Evolutionary conservation across 2,888 invertebrate genomes (phyloP).

Genomic region (Gari tellinella): DNA sequence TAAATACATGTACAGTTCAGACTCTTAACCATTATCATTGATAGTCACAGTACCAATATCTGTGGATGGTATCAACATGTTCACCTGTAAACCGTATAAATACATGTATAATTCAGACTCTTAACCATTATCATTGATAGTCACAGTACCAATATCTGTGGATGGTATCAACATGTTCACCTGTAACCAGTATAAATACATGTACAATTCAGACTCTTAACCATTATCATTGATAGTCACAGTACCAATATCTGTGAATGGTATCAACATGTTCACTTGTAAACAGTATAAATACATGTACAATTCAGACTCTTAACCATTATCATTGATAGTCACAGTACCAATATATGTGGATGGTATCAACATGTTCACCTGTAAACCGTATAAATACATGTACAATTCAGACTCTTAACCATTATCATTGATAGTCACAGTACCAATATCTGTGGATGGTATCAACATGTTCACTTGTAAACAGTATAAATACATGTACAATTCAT

Average conservation of each 20-base stretch:
- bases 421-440: slow-evolving; percentile 75
- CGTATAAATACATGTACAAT: neutral
- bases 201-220: neutral
- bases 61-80: slow-evolving; percentile 73
- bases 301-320: too few species aligned
- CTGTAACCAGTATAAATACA: slow-evolving; percentile 39
- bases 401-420: too few species aligned
- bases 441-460: slow-evolving; percentile 74
- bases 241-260: slow-evolving; percentile 75
- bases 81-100: slow-evolving; percentile 60
- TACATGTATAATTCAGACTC: neutral
- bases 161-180: slow-evolving; percentile 74
- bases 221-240: slow-evolving; percentile 68
- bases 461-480: slow-evolving; percentile 62
- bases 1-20: neutral
- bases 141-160: slow-evolving; percentile 75
- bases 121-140: too few species aligned
- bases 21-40: too few species aligned
- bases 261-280: slow-evolving; percentile 74
- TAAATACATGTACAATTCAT: neutral
- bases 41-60: slow-evolving; percentile 75
- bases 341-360: slow-evolving; percentile 75
- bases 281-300: neutral
- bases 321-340: slow-evolving; percentile 70
- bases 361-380: slow-evolving; percentile 71